Conservation (phyloP, 2,888 invertebrate species). For the Stratiomys singularior region DNA sequence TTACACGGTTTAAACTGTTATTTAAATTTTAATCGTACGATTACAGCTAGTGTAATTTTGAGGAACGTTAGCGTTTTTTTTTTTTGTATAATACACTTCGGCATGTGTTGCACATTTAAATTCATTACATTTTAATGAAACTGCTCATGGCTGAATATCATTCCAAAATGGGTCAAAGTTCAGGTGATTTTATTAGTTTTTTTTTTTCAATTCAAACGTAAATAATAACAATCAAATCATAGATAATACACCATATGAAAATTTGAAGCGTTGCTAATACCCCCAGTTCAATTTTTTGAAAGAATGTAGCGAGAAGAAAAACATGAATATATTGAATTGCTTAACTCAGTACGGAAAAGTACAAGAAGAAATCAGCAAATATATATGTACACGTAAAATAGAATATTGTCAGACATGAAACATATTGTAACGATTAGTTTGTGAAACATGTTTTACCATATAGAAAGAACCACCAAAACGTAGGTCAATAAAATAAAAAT, state of each 20-base stretch:
- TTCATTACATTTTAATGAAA: no score
- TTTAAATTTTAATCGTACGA: constrained; percentile 53
- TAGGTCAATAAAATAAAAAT: neutral
- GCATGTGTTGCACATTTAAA: constrained; percentile 11
- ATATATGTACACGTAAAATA: constrained; percentile 33
- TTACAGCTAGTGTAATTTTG: constrained; percentile 50
- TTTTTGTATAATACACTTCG: no score
- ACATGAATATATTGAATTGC: neutral
- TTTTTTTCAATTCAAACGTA: no score
- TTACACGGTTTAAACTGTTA: neutral
- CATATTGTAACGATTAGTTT: neutral
- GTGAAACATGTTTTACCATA: constrained; percentile 30
- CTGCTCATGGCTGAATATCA: constrained; percentile 59
- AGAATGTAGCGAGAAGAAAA: no score
- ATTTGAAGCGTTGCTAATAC: constrained; percentile 24
- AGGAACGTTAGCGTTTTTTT: no score
- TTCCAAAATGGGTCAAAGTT: constrained; percentile 64
- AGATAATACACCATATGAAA: constrained; percentile 39
- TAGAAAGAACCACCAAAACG: constrained; percentile 28
- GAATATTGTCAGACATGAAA: constrained; percentile 4
- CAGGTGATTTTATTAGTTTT: constrained; percentile 51
- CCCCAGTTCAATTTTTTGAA: no score
- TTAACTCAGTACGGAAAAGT: constrained; percentile 14
- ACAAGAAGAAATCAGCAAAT: constrained; percentile 3
- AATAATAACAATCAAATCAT: constrained; percentile 12